Evolutionary conservation across 2,113 vertebrate genomes (phyloP), one percentile per base, ranked within the genome.

Genomic region (Prochilodus magdalenae): DNA sequence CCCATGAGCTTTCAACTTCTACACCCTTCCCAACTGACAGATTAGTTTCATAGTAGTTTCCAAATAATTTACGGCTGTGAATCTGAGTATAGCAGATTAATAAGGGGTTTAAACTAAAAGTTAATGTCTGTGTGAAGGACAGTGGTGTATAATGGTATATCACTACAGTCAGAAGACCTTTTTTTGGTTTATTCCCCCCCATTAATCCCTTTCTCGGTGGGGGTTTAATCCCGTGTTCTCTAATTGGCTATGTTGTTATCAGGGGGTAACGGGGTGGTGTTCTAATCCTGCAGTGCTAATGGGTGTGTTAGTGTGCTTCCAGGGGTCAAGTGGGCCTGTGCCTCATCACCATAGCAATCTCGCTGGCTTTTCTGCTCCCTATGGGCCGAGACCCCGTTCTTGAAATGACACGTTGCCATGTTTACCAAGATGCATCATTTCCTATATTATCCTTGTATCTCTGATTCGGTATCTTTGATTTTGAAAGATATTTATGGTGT

Each of bases 211-310:
- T 29, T 18, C 71, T 55, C 79, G 36, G 75, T 60, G 75, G 85
- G 81, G 51, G 57, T n/a, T 75, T 86, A 82, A 87, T 87, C 84
- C 80, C 77, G 51, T 89, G 85, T 86, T 65, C 79, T 84, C 83
- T 90, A 88, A 86, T 87, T 88, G 86, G 83, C 85, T 70, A 67
- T 74, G 62, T 77, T 83, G 80, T 87, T 79, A 67, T 89, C 66
- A 20, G 86, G 84, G 65, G 77, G 82, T 79, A 84, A 72, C 44
- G 36, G 82, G 78, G 74, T 80, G 74, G 78, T 88, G 84, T 85
- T 79, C 55, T 90, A 90, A 93, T 91, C 88, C 88, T 85, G 87
- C 80, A 79, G 75, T 65, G 44, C 86, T 91, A 91, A 91, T 90
- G 85, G 78, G 30, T 85, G 83, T 85, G 83, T 92, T 90, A 91